Conservation (phyloP, 2,797 vertebrate genomes). For the Chromobotia macracanthus region DNA sequence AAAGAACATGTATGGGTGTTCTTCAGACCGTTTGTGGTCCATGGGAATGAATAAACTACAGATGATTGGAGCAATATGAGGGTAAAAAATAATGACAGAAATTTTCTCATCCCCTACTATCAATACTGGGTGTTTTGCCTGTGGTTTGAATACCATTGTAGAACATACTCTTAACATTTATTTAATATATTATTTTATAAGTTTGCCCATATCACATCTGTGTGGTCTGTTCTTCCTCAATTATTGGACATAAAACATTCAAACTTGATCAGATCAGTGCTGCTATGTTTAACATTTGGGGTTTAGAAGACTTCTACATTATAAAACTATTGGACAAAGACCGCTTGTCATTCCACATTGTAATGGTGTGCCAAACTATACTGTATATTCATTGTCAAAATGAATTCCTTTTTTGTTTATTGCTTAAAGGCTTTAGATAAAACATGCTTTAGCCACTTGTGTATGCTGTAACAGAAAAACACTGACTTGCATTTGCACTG, state of each 20-base stretch:
- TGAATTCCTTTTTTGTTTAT: background rate
- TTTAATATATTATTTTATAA: background rate
- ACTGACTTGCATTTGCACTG: constrained; percentile 38
- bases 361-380: constrained; percentile 29
- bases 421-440: background rate
- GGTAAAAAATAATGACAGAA: no score
- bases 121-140: background rate
- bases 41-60: no score
- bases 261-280: background rate
- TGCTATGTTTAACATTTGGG: background rate
- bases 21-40: no score
- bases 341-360: constrained; percentile 27
- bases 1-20: no score
- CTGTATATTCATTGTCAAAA: background rate
- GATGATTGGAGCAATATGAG: no score
- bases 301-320: background rate
- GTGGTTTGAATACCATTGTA: background rate
- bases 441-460: background rate
- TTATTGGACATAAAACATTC: background rate
- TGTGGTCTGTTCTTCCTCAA: background rate
- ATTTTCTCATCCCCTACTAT: background rate
- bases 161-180: background rate
- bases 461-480: constrained; percentile 30
- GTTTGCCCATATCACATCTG: background rate
- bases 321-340: background rate